phyloP scores from a whole-genome alignment of 2,113 vertebrate species.

The Notechis scutatus region DNA sequence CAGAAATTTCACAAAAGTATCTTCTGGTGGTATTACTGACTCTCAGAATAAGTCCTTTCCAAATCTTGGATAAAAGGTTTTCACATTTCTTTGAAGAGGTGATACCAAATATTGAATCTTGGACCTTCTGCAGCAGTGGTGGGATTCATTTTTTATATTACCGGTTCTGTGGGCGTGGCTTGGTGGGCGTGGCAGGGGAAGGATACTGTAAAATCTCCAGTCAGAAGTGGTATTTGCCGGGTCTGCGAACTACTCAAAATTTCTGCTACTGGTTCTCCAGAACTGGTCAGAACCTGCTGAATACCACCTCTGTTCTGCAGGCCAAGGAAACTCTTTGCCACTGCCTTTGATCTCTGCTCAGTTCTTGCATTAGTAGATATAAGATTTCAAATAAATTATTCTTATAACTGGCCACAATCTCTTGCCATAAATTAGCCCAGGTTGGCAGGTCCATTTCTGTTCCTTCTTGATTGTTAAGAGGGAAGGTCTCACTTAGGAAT shows the following conservation, averaged over 20 bases:
- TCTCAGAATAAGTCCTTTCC: not conserved
- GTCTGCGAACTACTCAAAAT: no score
- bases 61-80: not conserved
- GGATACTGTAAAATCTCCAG: no score
- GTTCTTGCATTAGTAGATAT: not conserved
- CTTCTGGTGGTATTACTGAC: not conserved
- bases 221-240: no score
- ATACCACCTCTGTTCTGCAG: no score
- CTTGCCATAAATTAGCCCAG: not conserved
- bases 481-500: accelerated
- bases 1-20: not conserved
- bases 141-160: no score
- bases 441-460: not conserved
- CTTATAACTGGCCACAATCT: not conserved
- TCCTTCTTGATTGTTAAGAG: not conserved
- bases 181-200: no score
- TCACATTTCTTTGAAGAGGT: not conserved
- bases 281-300: no score
- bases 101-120: not conserved
- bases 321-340: no score
- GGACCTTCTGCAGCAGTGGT: not conserved
- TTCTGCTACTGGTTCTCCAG: no score
- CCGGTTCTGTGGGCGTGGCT: no score
- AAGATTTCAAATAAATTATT: not conserved
- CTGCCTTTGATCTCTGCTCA: no score